Percentiles rank a stretch among this genome's conserved stretches.
These are phyloP conservation scores for Cheilosia variabilis DNA, from an alignment of 2,888 invertebrate genomes.

Conservation along the genomic window DNA sequence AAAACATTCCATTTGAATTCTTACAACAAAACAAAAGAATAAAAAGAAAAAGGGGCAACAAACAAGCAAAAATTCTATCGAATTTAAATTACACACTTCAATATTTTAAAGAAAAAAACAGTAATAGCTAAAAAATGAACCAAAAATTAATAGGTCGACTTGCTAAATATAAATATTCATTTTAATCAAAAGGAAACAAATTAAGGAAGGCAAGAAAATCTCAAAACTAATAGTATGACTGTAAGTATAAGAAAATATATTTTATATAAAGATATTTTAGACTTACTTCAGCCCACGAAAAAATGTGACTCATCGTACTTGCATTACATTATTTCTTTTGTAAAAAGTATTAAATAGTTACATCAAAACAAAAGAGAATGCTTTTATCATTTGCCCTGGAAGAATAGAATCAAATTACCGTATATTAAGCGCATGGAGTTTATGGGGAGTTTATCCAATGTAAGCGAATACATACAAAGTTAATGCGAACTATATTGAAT, in stretches of 20 bases:
- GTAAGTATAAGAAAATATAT: slow-evolving; percentile 22
- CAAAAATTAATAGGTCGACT: slow-evolving; percentile 33
- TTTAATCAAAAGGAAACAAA: slow-evolving; percentile 43
- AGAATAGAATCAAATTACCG: slow-evolving; percentile 21
- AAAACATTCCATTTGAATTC: slow-evolving; percentile 55
- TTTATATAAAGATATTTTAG: slow-evolving; percentile 57
- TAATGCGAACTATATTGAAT: slow-evolving; percentile 12
- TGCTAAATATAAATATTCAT: slow-evolving; percentile 44
- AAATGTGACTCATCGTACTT: neutral
- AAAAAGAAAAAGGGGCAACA: slow-evolving; percentile 28
- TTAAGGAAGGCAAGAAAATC: slow-evolving; percentile 3
- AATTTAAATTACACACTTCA: slow-evolving; percentile 31
- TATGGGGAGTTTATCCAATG: slow-evolving; percentile 31
- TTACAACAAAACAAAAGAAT: slow-evolving; percentile 13
- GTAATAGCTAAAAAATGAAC: slow-evolving; percentile 56
- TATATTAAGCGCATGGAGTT: slow-evolving; percentile 38
- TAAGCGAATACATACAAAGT: slow-evolving; percentile 28
- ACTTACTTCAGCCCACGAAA: slow-evolving; percentile 23
- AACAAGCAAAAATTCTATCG: slow-evolving; percentile 40
- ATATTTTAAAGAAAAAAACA: slow-evolving; percentile 2
- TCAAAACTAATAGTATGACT: slow-evolving; percentile 6
- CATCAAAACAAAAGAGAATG: slow-evolving; percentile 1
- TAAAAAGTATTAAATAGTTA: slow-evolving; percentile 41
- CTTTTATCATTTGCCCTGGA: slow-evolving; percentile 37
- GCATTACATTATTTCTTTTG: slow-evolving; percentile 39